Evolutionary conservation across 2,113 vertebrate genomes (phyloP).

Genomic region (Agapornis roseicollis): DNA sequence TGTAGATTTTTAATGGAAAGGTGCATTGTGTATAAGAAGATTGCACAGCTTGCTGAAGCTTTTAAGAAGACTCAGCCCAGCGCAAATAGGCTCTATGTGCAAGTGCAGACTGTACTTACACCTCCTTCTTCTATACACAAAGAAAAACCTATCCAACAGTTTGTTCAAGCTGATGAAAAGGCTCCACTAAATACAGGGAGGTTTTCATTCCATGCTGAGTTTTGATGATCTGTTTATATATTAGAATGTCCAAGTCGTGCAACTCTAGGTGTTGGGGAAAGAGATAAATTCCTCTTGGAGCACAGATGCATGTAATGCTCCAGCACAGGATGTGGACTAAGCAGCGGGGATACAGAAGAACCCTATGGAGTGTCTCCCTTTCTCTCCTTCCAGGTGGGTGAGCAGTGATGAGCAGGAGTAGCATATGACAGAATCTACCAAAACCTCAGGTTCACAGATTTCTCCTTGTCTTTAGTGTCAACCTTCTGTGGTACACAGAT

Average conservation of each 20-base stretch:
- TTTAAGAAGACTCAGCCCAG: conserved; percentile 27
- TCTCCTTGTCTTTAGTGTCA: neutral
- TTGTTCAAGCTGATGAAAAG: neutral
- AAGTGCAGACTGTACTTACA: neutral
- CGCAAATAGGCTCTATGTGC: neutral
- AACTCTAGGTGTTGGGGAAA: neutral
- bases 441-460: conserved; percentile 18
- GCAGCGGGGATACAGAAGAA: neutral
- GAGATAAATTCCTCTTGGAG: neutral
- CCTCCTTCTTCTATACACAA: neutral
- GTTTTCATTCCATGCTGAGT: neutral
- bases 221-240: neutral
- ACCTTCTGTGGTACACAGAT: neutral
- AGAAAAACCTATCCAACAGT: neutral
- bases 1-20: neutral
- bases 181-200: neutral
- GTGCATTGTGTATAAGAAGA: neutral
- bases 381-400: neutral
- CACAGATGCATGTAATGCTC: neutral
- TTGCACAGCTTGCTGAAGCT: conserved; percentile 1
- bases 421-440: neutral
- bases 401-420: neutral
- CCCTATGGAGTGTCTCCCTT: neutral
- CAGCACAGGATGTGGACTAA: neutral
- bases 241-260: neutral